These are phyloP conservation scores for Scartelaos histophorus DNA, from an alignment of 2,113 vertebrate species.

Conservation along the genomic window DNA sequence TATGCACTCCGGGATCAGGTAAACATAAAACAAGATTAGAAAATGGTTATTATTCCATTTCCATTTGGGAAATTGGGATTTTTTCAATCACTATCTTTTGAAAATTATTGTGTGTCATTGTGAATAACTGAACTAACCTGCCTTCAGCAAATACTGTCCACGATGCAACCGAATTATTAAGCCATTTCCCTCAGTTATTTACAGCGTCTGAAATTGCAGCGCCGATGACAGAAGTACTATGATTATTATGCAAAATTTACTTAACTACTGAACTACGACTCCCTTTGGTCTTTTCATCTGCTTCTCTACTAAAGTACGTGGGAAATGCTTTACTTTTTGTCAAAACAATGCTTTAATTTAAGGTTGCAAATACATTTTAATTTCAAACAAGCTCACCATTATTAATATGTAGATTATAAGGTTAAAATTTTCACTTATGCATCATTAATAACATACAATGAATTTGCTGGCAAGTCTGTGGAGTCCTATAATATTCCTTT, in stretches of 20 bases:
- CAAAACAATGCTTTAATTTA: neutral
- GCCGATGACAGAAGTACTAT: neutral
- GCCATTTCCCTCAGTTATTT: neutral
- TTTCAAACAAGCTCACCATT: too few species aligned
- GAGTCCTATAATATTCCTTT: neutral
- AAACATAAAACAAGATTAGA: constrained; percentile 74
- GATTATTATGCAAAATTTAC: neutral
- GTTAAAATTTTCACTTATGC: neutral
- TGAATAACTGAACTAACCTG: neutral
- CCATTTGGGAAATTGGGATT: constrained; percentile 48
- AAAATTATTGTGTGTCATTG: neutral
- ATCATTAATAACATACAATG: neutral
- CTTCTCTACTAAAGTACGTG: neutral
- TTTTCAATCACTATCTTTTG: constrained; percentile 4
- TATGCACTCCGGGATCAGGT: constrained; percentile 72
- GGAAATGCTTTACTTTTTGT: too few species aligned
- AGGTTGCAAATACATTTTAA: neutral
- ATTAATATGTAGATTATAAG: too few species aligned
- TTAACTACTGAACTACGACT: neutral
- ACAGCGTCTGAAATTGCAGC: neutral
- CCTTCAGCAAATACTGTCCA: neutral
- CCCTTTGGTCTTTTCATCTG: neutral
- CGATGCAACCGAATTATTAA: neutral
- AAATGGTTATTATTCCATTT: constrained; percentile 71
- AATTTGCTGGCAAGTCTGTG: neutral